Conservation (phyloP, 64 coral and sea anemone genomes). For the Stichodactyla helianthus region DNA sequence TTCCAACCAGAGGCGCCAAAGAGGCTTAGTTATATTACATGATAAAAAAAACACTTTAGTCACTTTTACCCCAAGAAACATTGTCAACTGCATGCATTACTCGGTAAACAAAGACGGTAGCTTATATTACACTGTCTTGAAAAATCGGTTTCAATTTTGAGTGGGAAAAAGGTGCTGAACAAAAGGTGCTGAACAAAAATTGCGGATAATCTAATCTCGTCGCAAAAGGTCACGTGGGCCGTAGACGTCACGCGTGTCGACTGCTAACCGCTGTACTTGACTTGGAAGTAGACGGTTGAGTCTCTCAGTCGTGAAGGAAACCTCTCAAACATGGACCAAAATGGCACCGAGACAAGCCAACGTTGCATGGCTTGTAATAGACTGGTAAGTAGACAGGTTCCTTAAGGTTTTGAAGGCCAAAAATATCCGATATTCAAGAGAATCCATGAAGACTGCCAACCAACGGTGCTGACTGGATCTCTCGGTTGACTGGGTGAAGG, state of each 20-base stretch:
- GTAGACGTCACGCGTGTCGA: constrained; percentile 1
- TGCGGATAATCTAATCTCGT: background rate
- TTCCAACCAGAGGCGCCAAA: background rate
- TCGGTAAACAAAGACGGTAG: too few relatives aligned
- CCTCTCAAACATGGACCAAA: background rate
- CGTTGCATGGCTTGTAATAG: constrained; percentile 17
- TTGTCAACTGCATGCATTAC: too few relatives aligned
- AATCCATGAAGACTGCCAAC: background rate
- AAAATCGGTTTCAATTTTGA: too few relatives aligned
- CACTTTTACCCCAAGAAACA: too few relatives aligned
- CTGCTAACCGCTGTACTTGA: background rate
- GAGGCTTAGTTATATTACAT: background rate
- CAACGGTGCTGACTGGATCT: background rate
- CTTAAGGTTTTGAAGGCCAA: background rate
- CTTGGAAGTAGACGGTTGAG: background rate
- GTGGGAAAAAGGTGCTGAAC: background rate
- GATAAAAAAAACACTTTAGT: background rate
- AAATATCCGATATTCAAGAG: background rate
- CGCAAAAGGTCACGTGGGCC: background rate
- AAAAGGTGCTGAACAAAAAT: background rate
- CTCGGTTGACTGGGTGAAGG: constrained; percentile 8
- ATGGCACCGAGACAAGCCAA: background rate
- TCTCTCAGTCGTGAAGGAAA: background rate
- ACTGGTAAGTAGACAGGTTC: constrained; percentile 4
- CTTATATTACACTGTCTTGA: too few relatives aligned